Base-by-base conservation (phyloP, 1,140 invertebrate species). In the Heliconius eleuchia region DNA sequence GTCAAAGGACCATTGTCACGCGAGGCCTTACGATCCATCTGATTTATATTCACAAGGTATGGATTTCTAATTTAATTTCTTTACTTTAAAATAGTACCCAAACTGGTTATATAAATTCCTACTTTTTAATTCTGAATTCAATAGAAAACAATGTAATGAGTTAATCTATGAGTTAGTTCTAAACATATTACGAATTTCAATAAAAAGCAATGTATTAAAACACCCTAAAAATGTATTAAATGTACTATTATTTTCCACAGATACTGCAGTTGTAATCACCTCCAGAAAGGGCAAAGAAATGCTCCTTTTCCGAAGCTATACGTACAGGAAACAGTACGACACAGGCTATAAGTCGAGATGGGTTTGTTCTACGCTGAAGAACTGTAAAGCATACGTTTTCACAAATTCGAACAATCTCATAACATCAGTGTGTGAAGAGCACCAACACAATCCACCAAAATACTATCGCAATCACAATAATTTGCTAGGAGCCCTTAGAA, bases 221-320 rank as follows among this genome's bases (percentile, higher is more conserved):
- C 9, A 18, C 60, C 27, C 13, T 27, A 1, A 66, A 66, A 66
- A 13, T 30, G 4, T 73, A 23, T 9, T 57, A 57, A 23, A 23
- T 8, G 8, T 9, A 57, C n/a, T 23, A 8, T 2, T 46, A 80
- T 52, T 78, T 39, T 71, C 83, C 82, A 46, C 83, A 94, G 91
- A 91, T 75, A 83, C 86, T 74, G 90, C 91, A 13, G 82, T 91
- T 0, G 86, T 92, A 1, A 92, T 94, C 39, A 92, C 92, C 11
- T 93, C 91, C 4, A 81, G 90, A 8, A 94, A 93, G 82, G 91
- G 91, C 8, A 92, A 87, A 74, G 89, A 92, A 74, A 93, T 94
- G 83, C 83, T 94, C 0, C 81, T 94, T 13, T 93, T 89, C 79
- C 85, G 86, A 2, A 85, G 87, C 18, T 93, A 89, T 71, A 94